Conservation (phyloP, 2,113 vertebrate genomes). For the Vireo altiloquus region DNA sequence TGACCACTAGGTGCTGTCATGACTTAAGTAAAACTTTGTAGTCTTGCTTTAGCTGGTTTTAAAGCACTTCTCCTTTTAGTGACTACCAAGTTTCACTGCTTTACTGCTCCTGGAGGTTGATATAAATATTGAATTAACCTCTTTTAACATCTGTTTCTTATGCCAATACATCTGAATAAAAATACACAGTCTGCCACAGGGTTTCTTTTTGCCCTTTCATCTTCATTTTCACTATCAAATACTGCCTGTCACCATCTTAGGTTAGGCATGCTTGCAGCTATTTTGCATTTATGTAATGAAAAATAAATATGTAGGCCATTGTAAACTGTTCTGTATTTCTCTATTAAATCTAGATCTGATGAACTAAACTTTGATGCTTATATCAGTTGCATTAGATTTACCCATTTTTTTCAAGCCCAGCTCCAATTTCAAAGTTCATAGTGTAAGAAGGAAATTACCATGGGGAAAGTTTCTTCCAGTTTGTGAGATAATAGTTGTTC, state of each 20-base stretch:
- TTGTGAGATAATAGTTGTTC: not conserved
- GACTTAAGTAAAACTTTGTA: not conserved
- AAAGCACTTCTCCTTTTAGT: not conserved
- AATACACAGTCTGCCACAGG: not conserved
- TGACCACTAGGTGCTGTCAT: not conserved
- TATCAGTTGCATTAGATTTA: not conserved
- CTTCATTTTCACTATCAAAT: not conserved
- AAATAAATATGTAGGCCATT: not conserved
- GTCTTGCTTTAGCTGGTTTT: not conserved
- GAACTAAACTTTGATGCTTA: not conserved
- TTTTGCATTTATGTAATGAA: not conserved
- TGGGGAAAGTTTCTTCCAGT: not conserved
- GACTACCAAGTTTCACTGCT: not conserved
- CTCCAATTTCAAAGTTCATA: not conserved
- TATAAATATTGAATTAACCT: slow-evolving; percentile 17
- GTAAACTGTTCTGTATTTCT: not conserved
- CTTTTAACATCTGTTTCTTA: not conserved
- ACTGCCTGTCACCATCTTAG: not conserved
- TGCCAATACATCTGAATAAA: not conserved
- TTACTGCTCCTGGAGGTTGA: not conserved
- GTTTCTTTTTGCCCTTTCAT: not conserved
- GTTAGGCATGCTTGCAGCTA: not conserved
- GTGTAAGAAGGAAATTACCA: not conserved
- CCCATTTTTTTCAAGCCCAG: not conserved
- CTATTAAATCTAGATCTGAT: not conserved